These are phyloP conservation scores for Willowsia nigromaculata DNA, from an alignment of 2,888 invertebrate genomes.

Conservation along the genomic window DNA sequence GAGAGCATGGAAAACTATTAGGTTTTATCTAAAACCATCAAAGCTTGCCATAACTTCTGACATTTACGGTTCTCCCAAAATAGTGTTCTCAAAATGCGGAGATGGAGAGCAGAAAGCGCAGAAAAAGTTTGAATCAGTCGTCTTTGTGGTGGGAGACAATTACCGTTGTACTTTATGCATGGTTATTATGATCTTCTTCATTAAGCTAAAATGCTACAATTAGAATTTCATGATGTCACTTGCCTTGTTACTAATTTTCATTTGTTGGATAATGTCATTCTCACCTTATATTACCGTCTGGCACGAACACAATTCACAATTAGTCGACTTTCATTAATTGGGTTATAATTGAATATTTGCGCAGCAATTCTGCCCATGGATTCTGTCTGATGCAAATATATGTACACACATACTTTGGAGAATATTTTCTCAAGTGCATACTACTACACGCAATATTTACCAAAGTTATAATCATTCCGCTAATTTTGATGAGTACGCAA, in stretches of 20 bases:
- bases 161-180: not conserved
- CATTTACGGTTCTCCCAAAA: not conserved
- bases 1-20: not conserved
- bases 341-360: no score
- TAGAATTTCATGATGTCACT: not conserved
- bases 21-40: not conserved
- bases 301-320: not conserved
- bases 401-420: no score
- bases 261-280: not conserved
- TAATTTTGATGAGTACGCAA: no score
- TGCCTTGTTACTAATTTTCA: not conserved
- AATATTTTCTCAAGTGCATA: no score
- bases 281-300: not conserved
- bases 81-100: not conserved
- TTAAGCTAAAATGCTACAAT: not conserved
- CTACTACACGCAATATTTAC: no score
- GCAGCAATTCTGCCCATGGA: no score
- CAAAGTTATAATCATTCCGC: no score
- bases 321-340: not conserved
- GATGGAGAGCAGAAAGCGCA: not conserved
- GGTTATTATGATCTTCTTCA: not conserved
- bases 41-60: not conserved
- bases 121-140: not conserved
- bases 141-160: not conserved
- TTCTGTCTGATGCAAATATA: no score